Conservation (phyloP, 2,888 invertebrate genomes). For the Leptinotarsa juncta region DNA sequence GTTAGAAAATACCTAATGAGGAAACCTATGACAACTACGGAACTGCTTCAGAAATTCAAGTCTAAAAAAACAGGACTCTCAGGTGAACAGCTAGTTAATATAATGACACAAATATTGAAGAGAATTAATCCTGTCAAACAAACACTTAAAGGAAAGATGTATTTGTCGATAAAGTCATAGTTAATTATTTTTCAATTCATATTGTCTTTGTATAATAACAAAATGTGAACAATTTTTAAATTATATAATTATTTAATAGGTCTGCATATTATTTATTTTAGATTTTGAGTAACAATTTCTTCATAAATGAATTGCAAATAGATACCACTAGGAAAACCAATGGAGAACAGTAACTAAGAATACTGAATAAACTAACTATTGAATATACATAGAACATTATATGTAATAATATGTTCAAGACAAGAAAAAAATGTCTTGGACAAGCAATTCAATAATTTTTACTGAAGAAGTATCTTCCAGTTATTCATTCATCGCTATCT, state of each 20-base stretch:
- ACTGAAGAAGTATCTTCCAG: too few relatives aligned
- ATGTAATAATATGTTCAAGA: too few relatives aligned
- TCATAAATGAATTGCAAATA: too few relatives aligned
- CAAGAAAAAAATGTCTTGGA: too few relatives aligned
- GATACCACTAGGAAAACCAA: too few relatives aligned
- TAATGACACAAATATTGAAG: slow-evolving; percentile 95
- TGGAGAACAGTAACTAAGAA: too few relatives aligned
- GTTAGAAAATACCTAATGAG: slow-evolving; percentile 94
- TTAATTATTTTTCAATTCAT: slow-evolving; percentile 20
- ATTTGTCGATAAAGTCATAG: slow-evolving; percentile 84
- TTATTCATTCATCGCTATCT: too few relatives aligned
- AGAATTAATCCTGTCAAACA: slow-evolving; percentile 93
- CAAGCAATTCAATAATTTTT: too few relatives aligned
- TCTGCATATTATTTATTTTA: too few relatives aligned
- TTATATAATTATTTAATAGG: background rate
- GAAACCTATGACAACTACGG: slow-evolving; percentile 98
- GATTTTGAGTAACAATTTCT: too few relatives aligned
- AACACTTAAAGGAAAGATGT: slow-evolving; percentile 94
- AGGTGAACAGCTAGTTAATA: slow-evolving; percentile 90
- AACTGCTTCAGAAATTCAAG: slow-evolving; percentile 94
- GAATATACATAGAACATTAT: too few relatives aligned
- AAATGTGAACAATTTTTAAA: background rate
- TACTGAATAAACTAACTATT: too few relatives aligned
- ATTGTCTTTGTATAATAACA: background rate
- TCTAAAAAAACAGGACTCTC: slow-evolving; percentile 92